A percentile compares a stretch with the other conserved stretches of the same genome.
Evolutionary conservation across 2,888 invertebrate genomes (phyloP).

Genomic region (Saturnia japonica): DNA sequence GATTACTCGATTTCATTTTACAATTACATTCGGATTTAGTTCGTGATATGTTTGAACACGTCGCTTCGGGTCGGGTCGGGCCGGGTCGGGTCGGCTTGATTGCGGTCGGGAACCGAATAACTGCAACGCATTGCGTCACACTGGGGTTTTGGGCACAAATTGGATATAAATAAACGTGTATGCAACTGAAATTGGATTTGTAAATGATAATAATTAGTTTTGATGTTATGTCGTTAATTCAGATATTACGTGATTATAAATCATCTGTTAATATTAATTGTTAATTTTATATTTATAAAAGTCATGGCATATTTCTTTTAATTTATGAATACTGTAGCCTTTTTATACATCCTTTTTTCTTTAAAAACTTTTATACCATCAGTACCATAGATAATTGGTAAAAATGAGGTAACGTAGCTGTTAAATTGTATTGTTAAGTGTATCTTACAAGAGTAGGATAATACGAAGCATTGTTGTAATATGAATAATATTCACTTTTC

Average conservation of each 20-base stretch:
- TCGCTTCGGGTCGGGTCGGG: too few species aligned
- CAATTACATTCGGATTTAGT: background rate
- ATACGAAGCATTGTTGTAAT: too few species aligned
- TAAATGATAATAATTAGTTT: conserved; percentile 1
- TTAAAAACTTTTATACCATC: too few species aligned
- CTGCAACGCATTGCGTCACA: conserved; percentile 1
- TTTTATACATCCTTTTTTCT: too few species aligned
- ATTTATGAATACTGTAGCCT: background rate
- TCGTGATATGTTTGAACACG: background rate
- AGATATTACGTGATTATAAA: background rate
- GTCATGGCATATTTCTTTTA: background rate
- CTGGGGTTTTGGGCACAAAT: background rate
- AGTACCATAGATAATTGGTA: too few species aligned
- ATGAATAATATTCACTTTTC: too few species aligned
- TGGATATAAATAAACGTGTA: conserved; percentile 4
- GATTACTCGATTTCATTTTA: background rate
- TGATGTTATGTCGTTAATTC: background rate
- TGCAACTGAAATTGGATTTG: background rate
- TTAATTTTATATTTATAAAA: background rate
- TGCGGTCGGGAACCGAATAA: conserved; percentile 3
- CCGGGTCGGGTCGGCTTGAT: background rate
- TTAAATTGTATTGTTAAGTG: too few species aligned
- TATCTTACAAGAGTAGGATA: too few species aligned
- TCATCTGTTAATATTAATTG: background rate
- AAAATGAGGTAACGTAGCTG: too few species aligned